Percentiles rank a stretch among this genome's conserved stretches.
Evolutionary conservation across 2,888 invertebrate species (phyloP).

Genomic region (Drosophila falleni): DNA sequence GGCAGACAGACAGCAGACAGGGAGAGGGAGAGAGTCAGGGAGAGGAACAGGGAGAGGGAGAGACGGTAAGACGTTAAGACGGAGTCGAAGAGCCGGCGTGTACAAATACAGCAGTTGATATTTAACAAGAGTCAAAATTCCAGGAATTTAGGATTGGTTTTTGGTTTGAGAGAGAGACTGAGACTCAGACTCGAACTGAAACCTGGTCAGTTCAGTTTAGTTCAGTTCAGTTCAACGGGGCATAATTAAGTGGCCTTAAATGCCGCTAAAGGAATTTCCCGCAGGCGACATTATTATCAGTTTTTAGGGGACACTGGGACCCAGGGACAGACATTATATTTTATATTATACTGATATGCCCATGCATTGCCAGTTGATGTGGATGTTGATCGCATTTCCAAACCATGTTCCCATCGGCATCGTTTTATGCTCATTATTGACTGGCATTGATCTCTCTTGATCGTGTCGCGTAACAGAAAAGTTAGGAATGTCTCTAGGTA

Average conservation of each 20-base stretch:
- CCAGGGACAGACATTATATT: slow-evolving; percentile 21
- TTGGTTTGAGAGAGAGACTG: slow-evolving; percentile 22
- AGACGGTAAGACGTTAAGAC: slow-evolving; percentile 6
- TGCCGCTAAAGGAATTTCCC: slow-evolving; percentile 80
- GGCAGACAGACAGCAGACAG: slow-evolving; percentile 22
- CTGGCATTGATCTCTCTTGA: slow-evolving; percentile 49
- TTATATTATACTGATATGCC: slow-evolving; percentile 56
- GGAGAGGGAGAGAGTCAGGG: background rate
- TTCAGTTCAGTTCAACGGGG: slow-evolving; percentile 39
- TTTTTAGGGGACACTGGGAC: slow-evolving; percentile 47
- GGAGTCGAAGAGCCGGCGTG: slow-evolving; percentile 55
- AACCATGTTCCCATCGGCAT: slow-evolving; percentile 43
- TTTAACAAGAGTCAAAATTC: slow-evolving; percentile 78
- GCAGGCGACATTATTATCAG: slow-evolving; percentile 79
- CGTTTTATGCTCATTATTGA: slow-evolving; percentile 43
- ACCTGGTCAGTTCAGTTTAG: slow-evolving; percentile 35
- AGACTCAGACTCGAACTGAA: slow-evolving; percentile 18
- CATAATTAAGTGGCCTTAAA: slow-evolving; percentile 79
- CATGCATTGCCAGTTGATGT: slow-evolving; percentile 18
- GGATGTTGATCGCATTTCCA: slow-evolving; percentile 41
- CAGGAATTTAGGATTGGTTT: slow-evolving; percentile 82
- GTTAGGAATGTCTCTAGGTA: slow-evolving; percentile 7
- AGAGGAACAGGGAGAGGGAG: background rate
- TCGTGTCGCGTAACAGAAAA: slow-evolving; percentile 4
- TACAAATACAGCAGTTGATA: slow-evolving; percentile 77